These are phyloP conservation scores for Trichogramma evanescens DNA, from an alignment of 2,888 invertebrate genomes.

Conservation along the genomic window DNA sequence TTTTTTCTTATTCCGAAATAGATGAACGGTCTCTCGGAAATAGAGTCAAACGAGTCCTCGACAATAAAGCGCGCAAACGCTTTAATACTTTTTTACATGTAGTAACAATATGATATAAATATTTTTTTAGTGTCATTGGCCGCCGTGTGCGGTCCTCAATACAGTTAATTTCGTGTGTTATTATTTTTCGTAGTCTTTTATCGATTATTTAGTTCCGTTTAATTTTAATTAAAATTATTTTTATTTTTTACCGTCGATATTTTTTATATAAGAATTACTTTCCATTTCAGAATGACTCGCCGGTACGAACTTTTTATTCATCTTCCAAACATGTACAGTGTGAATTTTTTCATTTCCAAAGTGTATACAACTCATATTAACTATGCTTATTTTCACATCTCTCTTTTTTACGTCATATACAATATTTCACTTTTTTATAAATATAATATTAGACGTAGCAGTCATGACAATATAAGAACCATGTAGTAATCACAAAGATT, in stretches of 20 bases:
- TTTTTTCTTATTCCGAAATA: constrained; percentile 14
- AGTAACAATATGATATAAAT: constrained; percentile 16
- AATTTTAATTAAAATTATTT: constrained; percentile 25
- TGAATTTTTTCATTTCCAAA: constrained; percentile 35
- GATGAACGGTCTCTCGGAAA: constrained; percentile 13
- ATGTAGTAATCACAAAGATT: constrained; percentile 41
- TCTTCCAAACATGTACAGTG: constrained; percentile 29
- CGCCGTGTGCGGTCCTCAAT: constrained; percentile 39
- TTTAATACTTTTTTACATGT: constrained; percentile 12
- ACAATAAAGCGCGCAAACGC: constrained; percentile 4
- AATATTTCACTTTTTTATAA: constrained; percentile 34
- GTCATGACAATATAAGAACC: constrained; percentile 42
- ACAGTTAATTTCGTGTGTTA: constrained; percentile 43
- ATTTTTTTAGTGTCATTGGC: constrained; percentile 34
- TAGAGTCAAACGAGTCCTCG: constrained; percentile 18
- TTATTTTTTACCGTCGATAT: constrained; percentile 5
- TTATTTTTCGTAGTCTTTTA: constrained; percentile 32
- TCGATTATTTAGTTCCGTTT: constrained; percentile 14
- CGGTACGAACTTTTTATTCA: constrained; percentile 19
- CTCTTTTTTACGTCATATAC: constrained; percentile 39
- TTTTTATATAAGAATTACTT: constrained; percentile 26
- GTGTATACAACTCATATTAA: constrained; percentile 44
- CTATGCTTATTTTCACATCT: constrained; percentile 29
- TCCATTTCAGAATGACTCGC: constrained; percentile 30
- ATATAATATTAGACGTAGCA: constrained; percentile 32